These are phyloP conservation scores for Tryphoninae sp. DNA, from an alignment of 2,888 invertebrate genomes.

Conservation along the genomic window DNA sequence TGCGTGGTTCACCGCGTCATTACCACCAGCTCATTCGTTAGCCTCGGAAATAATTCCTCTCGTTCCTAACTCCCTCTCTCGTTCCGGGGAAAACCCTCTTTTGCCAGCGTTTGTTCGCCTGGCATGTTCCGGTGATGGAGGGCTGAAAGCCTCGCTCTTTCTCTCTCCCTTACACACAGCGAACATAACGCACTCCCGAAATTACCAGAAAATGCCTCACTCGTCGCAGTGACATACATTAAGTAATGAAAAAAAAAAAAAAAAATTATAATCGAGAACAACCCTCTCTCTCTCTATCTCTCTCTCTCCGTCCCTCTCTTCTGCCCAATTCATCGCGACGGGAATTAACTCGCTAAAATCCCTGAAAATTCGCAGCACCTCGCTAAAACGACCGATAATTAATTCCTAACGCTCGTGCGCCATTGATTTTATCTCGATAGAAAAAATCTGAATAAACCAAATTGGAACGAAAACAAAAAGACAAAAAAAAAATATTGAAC, in stretches of 20 bases:
- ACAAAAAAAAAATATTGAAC: neutral
- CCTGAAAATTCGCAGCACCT: too few relatives aligned
- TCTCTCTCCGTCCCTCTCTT: too few relatives aligned
- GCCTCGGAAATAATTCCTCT: constrained; percentile 63
- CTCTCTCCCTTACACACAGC: constrained; percentile 13
- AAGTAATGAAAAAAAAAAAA: too few relatives aligned
- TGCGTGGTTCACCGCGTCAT: constrained; percentile 65
- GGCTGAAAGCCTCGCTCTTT: constrained; percentile 21
- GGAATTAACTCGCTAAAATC: constrained; percentile 57
- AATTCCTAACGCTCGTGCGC: constrained; percentile 30
- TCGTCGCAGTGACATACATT: constrained; percentile 4
- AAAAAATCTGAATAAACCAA: constrained; percentile 25
- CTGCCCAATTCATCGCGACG: neutral
- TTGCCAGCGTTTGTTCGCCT: constrained; percentile 46
- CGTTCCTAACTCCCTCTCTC: constrained; percentile 32
- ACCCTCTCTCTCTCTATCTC: too few relatives aligned
- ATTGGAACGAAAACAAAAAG: neutral
- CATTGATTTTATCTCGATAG: neutral
- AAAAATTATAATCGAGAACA: too few relatives aligned
- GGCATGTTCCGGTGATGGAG: constrained; percentile 30
- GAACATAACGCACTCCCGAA: constrained; percentile 56
- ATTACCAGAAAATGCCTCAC: constrained; percentile 56
- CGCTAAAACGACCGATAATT: constrained; percentile 45
- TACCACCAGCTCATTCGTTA: constrained; percentile 65
- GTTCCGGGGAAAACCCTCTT: constrained; percentile 31